phyloP scores from a whole-genome alignment of 2,797 vertebrate species.

The Emydoidea blandingii region DNA sequence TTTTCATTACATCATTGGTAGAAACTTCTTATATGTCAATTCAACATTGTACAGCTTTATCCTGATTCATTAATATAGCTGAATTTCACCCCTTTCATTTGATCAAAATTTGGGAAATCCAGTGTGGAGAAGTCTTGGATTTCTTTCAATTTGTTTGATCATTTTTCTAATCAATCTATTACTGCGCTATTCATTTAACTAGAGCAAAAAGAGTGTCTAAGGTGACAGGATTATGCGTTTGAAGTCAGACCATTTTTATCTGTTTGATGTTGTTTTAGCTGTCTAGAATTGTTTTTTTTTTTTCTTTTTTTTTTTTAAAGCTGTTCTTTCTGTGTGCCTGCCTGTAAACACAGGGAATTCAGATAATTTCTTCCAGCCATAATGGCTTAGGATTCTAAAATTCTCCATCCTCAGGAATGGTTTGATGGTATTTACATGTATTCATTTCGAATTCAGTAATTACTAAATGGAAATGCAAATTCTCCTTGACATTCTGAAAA shows the following conservation, averaged over 20 bases:
- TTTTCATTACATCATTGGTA: accelerated
- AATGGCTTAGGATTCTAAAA: not conserved
- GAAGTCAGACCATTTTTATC: slow-evolving; percentile 7
- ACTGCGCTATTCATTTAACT: slow-evolving; percentile 32
- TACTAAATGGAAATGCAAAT: accelerated
- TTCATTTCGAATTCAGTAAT: not conserved
- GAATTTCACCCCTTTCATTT: not conserved
- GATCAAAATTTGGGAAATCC: not conserved
- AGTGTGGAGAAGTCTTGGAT: not conserved
- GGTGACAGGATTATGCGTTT: not conserved
- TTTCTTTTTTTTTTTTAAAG: not conserved
- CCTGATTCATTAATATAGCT: not conserved
- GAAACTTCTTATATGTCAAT: not conserved
- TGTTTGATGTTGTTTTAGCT: not conserved
- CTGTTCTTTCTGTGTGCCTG: not conserved
- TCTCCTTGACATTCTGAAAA: not conserved
- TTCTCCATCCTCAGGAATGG: not conserved
- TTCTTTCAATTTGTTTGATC: not conserved
- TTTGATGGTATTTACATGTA: slow-evolving; percentile 20
- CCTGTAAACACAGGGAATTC: not conserved
- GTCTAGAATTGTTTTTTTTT: accelerated
- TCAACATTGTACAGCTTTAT: not conserved
- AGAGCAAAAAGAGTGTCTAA: not conserved
- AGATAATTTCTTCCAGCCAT: slow-evolving; percentile 12
- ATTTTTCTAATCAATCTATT: not conserved